A percentile compares a stretch with the other conserved stretches of the same genome.
Evolutionary conservation across 2,888 invertebrate species (phyloP).

Genomic region (Urechis unicinctus): DNA sequence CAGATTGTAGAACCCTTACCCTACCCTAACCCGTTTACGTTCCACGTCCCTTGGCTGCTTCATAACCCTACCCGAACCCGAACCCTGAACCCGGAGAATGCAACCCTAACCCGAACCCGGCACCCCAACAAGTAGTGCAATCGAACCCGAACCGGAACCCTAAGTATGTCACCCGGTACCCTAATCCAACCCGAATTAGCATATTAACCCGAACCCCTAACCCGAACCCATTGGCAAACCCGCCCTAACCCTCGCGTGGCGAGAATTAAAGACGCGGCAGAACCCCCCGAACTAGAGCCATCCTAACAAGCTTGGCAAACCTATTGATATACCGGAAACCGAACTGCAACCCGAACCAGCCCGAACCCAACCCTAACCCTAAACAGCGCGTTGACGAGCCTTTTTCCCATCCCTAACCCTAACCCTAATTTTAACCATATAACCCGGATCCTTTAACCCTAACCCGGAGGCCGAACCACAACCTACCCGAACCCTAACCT

Average conservation of each 20-base stretch:
- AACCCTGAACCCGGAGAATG: conserved; percentile 18
- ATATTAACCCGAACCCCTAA: too few relatives aligned
- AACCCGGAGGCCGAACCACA: conserved; percentile 17
- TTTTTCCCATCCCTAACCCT: conserved; percentile 19
- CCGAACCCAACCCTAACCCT: conserved; percentile 20
- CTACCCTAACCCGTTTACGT: conserved; percentile 13
- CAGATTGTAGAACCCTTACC: conserved; percentile 16
- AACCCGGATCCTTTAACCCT: conserved; percentile 15
- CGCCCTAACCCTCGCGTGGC: too few relatives aligned
- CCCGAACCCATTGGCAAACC: too few relatives aligned
- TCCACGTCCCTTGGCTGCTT: conserved; percentile 9
- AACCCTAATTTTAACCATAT: conserved; percentile 20
- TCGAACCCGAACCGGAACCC: conserved; percentile 18
- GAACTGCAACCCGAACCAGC: conserved; percentile 19
- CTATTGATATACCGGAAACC: too few relatives aligned
- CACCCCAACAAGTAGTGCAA: conserved; percentile 15
- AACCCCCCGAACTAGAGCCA: too few relatives aligned
- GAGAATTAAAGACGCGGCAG: too few relatives aligned
- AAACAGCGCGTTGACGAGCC: conserved; percentile 18
- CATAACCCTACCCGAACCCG: conserved; percentile 14
- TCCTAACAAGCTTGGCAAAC: too few relatives aligned
- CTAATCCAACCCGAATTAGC: conserved; percentile 18
- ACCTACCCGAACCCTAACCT: conserved; percentile 15
- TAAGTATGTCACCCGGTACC: conserved; percentile 16
- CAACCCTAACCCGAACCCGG: conserved; percentile 18